Conservation (phyloP, 2,797 vertebrate species). For the Malurus leucopterus region DNA sequence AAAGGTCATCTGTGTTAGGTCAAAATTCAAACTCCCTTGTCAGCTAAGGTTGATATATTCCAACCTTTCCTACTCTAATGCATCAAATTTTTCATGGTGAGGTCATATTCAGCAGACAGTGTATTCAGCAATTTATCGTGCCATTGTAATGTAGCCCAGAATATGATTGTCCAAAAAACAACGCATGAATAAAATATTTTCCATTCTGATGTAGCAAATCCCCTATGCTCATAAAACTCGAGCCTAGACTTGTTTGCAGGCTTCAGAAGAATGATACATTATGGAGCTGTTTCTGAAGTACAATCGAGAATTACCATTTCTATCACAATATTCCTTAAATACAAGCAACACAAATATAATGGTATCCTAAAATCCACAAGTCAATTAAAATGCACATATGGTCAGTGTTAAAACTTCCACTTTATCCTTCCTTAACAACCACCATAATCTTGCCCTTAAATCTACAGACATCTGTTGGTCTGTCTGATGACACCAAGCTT, state of each 20-base stretch:
- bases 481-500: slow-evolving; percentile 2
- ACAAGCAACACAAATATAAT: not conserved
- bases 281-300: slow-evolving; percentile 21
- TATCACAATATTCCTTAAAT: not conserved
- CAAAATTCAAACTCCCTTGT: slow-evolving; percentile 81
- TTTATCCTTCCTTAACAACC: slow-evolving; percentile 20
- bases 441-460: slow-evolving; percentile 29
- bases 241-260: slow-evolving; percentile 19
- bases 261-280: slow-evolving; percentile 23
- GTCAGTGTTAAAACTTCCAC: slow-evolving; percentile 49
- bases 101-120: slow-evolving; percentile 78
- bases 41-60: slow-evolving; percentile 80
- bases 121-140: slow-evolving; percentile 77
- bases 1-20: slow-evolving; percentile 77
- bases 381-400: slow-evolving; percentile 38
- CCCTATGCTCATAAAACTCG: slow-evolving; percentile 16
- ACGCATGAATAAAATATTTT: slow-evolving; percentile 72
- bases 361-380: slow-evolving; percentile 8
- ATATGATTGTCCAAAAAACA: slow-evolving; percentile 71
- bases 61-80: slow-evolving; percentile 76
- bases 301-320: slow-evolving; percentile 33
- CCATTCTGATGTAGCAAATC: slow-evolving; percentile 48
- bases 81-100: slow-evolving; percentile 81
- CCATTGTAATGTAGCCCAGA: slow-evolving; percentile 65
- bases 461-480: slow-evolving; percentile 23